These are phyloP conservation scores for Furnarius figulus DNA, from an alignment of 2,113 vertebrate genomes.

Conservation along the genomic window DNA sequence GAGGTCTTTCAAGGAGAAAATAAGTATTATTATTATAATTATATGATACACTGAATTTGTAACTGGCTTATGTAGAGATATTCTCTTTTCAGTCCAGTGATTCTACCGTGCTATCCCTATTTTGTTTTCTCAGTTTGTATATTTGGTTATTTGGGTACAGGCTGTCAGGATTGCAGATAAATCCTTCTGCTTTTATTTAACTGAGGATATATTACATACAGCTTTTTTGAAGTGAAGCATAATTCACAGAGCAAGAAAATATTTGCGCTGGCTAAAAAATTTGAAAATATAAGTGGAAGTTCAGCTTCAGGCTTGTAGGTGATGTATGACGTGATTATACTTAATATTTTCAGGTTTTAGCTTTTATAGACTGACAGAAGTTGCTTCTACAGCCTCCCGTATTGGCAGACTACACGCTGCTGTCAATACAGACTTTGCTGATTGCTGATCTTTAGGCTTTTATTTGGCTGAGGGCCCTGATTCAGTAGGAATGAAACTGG, in stretches of 20 bases:
- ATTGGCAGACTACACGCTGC: neutral
- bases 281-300: neutral
- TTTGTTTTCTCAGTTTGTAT: neutral
- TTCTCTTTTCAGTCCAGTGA: neutral
- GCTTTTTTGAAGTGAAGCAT: neutral
- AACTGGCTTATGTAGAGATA: neutral
- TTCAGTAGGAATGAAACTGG: neutral
- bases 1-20: neutral
- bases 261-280: neutral
- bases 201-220: neutral
- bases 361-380: neutral
- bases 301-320: neutral
- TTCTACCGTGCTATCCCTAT: neutral
- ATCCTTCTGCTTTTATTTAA: neutral
- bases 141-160: neutral
- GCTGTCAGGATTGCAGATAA: neutral
- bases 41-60: neutral
- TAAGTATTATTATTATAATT: neutral
- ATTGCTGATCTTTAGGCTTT: neutral
- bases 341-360: neutral
- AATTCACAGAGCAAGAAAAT: neutral
- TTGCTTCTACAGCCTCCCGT: neutral
- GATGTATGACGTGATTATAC: neutral
- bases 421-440: neutral
- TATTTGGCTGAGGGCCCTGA: neutral